Conservation (phyloP, 2,888 invertebrate genomes). For the Chalcis sispes region DNA sequence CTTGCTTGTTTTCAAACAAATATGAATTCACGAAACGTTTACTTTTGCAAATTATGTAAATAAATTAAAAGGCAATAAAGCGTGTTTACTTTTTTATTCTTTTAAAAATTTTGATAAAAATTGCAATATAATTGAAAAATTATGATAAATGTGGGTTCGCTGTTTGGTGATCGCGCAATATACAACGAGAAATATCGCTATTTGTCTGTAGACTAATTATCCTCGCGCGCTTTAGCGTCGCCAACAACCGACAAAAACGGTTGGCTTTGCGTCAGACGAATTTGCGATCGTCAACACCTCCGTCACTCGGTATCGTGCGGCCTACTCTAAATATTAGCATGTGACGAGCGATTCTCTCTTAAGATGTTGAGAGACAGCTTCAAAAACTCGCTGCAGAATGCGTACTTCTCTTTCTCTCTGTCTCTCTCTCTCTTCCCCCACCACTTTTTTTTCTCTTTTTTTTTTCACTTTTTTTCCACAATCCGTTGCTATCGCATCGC, state of each 20-base stretch:
- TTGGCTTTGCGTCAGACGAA: constrained; percentile 68
- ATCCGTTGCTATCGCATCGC: constrained; percentile 15
- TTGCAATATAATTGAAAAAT: not conserved
- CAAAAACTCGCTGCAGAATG: too few species aligned
- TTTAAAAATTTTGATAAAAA: too few species aligned
- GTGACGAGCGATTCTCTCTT: constrained; percentile 50
- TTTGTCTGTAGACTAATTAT: constrained; percentile 38
- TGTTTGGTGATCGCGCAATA: constrained; percentile 60
- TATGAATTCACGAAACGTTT: too few species aligned
- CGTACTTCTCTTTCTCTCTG: too few species aligned
- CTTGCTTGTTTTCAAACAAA: too few species aligned
- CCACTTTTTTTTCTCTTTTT: too few species aligned
- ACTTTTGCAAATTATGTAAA: too few species aligned
- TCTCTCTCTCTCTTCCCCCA: too few species aligned
- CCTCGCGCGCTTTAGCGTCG: not conserved
- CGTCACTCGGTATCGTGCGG: constrained; percentile 60
- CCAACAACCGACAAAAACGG: constrained; percentile 69
- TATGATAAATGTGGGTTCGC: constrained; percentile 64
- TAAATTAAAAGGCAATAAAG: not conserved
- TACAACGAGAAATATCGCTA: not conserved
- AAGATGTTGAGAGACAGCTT: not conserved
- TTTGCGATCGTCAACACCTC: constrained; percentile 73
- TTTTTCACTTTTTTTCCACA: too few species aligned
- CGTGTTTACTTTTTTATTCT: too few species aligned
- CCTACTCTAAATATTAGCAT: constrained; percentile 70